phyloP scores from a whole-genome alignment of 2,888 invertebrate genomes.

The Cremastinae sp. region DNA sequence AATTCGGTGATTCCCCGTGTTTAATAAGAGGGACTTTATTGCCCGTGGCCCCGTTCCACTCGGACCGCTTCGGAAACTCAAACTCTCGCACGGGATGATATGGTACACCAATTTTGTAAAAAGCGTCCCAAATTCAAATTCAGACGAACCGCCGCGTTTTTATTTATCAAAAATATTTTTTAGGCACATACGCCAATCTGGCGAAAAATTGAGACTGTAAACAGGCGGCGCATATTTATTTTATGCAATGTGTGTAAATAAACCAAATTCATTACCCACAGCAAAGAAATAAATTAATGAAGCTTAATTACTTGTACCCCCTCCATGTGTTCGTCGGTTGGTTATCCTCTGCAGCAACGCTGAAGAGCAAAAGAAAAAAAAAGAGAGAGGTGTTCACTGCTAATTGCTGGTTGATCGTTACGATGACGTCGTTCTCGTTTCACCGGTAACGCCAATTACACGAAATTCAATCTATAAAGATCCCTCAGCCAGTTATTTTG shows the following conservation, averaged over 20 bases:
- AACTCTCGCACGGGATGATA: neutral
- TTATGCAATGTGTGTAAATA: slow-evolving; percentile 42
- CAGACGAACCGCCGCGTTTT: neutral
- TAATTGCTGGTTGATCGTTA: slow-evolving; percentile 55
- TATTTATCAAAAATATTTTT: neutral
- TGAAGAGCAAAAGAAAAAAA: neutral
- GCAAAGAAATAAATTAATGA: slow-evolving; percentile 49
- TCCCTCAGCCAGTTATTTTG: slow-evolving; percentile 35
- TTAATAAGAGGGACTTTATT: slow-evolving; percentile 57
- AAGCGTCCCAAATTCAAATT: neutral
- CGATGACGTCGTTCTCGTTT: slow-evolving; percentile 53
- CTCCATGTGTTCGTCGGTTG: slow-evolving; percentile 43
- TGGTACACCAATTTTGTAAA: slow-evolving; percentile 12
- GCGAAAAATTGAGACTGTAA: too few relatives aligned
- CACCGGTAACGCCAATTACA: slow-evolving; percentile 50
- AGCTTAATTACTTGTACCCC: slow-evolving; percentile 46
- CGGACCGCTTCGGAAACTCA: slow-evolving; percentile 16
- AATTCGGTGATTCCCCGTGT: slow-evolving; percentile 40
- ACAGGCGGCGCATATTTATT: slow-evolving; percentile 1
- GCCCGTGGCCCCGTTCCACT: slow-evolving; percentile 34
- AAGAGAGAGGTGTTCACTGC: slow-evolving; percentile 28
- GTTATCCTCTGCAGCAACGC: slow-evolving; percentile 11
- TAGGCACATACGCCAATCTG: neutral
- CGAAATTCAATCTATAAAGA: slow-evolving; percentile 47
- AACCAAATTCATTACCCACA: slow-evolving; percentile 42